Evolutionary conservation across 2,888 invertebrate genomes (phyloP).

Genomic region (Elegia similella): DNA sequence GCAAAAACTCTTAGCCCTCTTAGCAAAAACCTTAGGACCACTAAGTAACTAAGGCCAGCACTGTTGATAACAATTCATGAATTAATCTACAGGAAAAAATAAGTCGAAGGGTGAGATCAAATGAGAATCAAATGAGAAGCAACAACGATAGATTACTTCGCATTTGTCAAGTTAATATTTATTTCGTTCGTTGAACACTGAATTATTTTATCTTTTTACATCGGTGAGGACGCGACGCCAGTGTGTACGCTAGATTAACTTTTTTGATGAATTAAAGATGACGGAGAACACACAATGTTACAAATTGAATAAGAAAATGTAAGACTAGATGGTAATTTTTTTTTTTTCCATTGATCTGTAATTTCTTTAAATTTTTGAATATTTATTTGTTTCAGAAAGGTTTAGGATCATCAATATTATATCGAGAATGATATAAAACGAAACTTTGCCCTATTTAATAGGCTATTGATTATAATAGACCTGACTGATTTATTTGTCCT

Average conservation of each 20-base stretch:
- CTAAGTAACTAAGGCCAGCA: too few species aligned
- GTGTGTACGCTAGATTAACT: conserved; percentile 4
- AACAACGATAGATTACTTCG: conserved; percentile 48
- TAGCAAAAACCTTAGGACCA: too few species aligned
- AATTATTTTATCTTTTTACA: conserved; percentile 13
- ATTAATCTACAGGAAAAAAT: conserved; percentile 73
- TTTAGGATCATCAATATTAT: too few species aligned
- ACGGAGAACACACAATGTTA: neutral
- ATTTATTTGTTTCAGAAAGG: too few species aligned
- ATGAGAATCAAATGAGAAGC: conserved; percentile 45
- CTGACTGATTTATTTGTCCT: too few species aligned
- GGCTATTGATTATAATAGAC: too few species aligned
- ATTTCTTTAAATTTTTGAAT: too few species aligned
- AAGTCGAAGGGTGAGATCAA: conserved; percentile 44
- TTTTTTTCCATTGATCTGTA: too few species aligned
- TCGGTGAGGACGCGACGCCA: neutral
- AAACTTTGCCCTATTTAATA: too few species aligned
- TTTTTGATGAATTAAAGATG: neutral
- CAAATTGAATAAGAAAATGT: neutral
- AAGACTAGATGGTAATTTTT: too few species aligned
- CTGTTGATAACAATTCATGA: conserved; percentile 63
- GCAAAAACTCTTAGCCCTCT: too few species aligned
- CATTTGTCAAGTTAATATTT: conserved; percentile 54
- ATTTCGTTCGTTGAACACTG: conserved; percentile 27
- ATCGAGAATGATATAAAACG: too few species aligned